Evolutionary conservation across 2,888 invertebrate species (phyloP).

Genomic region (Amphipoea oculea): DNA sequence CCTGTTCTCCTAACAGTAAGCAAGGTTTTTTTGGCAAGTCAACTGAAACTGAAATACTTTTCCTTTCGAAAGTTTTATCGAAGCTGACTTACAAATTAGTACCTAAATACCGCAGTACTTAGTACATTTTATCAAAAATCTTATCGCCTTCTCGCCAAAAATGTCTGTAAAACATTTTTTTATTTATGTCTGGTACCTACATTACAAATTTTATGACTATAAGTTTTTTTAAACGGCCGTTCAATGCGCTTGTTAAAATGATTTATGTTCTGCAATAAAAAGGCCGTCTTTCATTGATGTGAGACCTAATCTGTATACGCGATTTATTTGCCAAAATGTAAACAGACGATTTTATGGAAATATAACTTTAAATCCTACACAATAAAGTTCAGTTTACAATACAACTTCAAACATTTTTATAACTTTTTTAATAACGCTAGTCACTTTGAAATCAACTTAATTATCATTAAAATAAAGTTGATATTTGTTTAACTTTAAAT

Average conservation of each 20-base stretch:
- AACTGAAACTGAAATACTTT: background rate
- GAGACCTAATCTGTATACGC: slow-evolving; percentile 1
- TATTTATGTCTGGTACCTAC: slow-evolving; percentile 16
- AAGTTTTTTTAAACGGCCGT: slow-evolving; percentile 48
- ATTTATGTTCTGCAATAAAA: slow-evolving; percentile 59
- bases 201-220: slow-evolving; percentile 49
- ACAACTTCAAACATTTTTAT: no score
- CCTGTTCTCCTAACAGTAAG: background rate
- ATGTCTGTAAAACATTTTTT: slow-evolving; percentile 24
- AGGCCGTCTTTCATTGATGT: slow-evolving; percentile 37
- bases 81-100: background rate
- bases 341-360: no score
- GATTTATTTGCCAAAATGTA: no score
- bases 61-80: background rate
- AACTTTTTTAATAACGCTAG: no score
- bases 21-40: background rate
- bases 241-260: slow-evolving; percentile 44
- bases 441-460: no score
- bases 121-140: slow-evolving; percentile 21
- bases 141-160: slow-evolving; percentile 3
- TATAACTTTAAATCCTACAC: no score
- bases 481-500: no score
- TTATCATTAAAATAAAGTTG: no score
- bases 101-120: background rate
- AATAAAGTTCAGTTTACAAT: no score